Evolutionary conservation across 2,113 vertebrate genomes (phyloP), one percentile per base, ranked within the genome.

Genomic region (Stercorarius parasiticus): DNA sequence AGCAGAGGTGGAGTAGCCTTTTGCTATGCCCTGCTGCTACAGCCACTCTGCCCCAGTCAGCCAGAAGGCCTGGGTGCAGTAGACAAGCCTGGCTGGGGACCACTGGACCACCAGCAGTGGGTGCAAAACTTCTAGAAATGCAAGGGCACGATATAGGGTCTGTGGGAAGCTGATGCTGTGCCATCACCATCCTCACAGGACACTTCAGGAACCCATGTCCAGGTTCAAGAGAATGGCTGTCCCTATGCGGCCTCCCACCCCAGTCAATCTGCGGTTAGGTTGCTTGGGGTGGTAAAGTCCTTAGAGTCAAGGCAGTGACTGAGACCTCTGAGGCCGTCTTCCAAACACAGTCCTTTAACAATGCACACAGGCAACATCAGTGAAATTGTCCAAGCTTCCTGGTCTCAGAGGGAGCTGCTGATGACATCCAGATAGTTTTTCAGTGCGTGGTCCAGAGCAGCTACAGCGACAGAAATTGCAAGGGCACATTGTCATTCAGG

Each of bases 131-230:
- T n/a, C 3, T 20, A 30, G 40, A 53, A 50, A 58, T 42, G 19
- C 52, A 32, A 9, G 40, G 72, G 23, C 45, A 20, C 4, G 2
- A 0, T 6, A 1, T 8, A n/a, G 45, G 30, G 27, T 36, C 59
- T 72, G 47, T 30, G 80, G 43, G 52, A 67, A 69, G 40, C 43
- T 42, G 76, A 13, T 38, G 59, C 36, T 58, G 9, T 21, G 9
- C 76, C 17, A 16, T 8, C 50, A 15, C 25, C 38, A 49, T 62
- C 45, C 45, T 62, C 81, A 12, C 7, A 22, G 67, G 43, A 23
- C 12, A 22, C 47, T 67, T 65, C 9, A 76, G 70, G 61, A 74
- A 4, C 36, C 29, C 6, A 1, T 13, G 19, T 6, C 81, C 34
- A 56, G 34, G 29, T 40, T 49, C 13, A 32, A 20, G 53, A 11